These are phyloP conservation scores for Lasius platythorax DNA, from an alignment of 2,888 invertebrate genomes.

Conservation along the genomic window DNA sequence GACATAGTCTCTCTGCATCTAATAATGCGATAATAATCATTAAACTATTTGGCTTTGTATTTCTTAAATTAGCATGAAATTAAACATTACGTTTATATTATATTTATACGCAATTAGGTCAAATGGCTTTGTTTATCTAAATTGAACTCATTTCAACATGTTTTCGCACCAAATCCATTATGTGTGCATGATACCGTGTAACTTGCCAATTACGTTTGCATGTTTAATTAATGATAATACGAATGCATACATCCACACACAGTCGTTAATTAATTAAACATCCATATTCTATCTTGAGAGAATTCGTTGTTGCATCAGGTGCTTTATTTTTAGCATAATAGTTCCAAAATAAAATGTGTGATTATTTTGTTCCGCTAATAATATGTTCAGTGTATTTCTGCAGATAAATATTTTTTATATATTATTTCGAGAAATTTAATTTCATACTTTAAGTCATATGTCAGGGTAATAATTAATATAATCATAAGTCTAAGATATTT, in stretches of 20 bases:
- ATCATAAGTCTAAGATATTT: background rate
- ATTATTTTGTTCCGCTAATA: background rate
- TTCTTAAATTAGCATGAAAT: background rate
- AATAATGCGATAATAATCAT: constrained; percentile 4
- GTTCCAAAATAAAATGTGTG: background rate
- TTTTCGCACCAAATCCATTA: background rate
- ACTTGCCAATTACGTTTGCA: background rate
- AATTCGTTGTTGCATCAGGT: background rate
- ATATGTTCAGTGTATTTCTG: background rate
- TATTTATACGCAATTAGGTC: constrained; percentile 17
- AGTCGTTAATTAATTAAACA: constrained; percentile 12
- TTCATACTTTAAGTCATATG: background rate
- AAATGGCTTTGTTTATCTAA: background rate
- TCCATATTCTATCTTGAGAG: background rate
- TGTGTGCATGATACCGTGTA: background rate
- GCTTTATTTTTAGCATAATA: background rate
- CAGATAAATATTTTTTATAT: background rate
- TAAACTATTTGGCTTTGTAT: background rate
- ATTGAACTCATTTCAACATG: constrained; percentile 2
- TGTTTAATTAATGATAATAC: background rate
- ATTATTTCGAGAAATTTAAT: background rate
- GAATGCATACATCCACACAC: background rate
- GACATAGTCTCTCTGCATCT: background rate
- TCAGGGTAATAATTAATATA: background rate
- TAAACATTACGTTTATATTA: background rate